Evolutionary conservation across 2,113 vertebrate genomes (phyloP).

Genomic region (Chauna torquata): DNA sequence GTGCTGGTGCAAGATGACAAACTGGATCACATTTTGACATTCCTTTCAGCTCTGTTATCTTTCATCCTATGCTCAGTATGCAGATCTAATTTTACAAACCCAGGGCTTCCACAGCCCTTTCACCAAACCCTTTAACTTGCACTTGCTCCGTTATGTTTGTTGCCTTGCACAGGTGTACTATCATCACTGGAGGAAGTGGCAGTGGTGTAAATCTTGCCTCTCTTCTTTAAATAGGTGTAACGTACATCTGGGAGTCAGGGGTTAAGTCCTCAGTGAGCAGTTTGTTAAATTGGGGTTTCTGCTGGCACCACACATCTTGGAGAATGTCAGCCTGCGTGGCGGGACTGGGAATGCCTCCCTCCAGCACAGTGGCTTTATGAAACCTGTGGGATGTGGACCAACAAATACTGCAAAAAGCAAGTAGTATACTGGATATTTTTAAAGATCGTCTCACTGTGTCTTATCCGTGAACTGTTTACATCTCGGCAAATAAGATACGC

Average conservation of each 20-base stretch:
- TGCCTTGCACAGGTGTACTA: neutral
- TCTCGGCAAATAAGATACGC: neutral
- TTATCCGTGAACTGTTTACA: neutral
- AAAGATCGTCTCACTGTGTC: neutral
- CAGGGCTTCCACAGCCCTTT: neutral
- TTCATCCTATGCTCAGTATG: neutral
- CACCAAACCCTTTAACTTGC: neutral
- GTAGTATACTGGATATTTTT: accelerated
- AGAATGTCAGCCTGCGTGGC: neutral
- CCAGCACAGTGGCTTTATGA: neutral
- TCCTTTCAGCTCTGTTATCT: neutral
- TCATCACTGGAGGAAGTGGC: neutral
- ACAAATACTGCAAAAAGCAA: neutral
- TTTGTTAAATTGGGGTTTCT: neutral
- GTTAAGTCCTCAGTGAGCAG: neutral
- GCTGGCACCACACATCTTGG: neutral
- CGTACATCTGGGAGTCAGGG: accelerated
- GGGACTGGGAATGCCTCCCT: neutral
- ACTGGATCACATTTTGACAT: neutral
- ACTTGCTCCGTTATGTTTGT: neutral
- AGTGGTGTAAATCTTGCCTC: neutral
- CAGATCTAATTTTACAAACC: neutral
- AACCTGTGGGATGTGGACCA: neutral
- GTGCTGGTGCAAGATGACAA: neutral
- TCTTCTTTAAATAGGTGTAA: neutral